phyloP scores from a whole-genome alignment of 2,113 vertebrate species.

The Petromus typicus region DNA sequence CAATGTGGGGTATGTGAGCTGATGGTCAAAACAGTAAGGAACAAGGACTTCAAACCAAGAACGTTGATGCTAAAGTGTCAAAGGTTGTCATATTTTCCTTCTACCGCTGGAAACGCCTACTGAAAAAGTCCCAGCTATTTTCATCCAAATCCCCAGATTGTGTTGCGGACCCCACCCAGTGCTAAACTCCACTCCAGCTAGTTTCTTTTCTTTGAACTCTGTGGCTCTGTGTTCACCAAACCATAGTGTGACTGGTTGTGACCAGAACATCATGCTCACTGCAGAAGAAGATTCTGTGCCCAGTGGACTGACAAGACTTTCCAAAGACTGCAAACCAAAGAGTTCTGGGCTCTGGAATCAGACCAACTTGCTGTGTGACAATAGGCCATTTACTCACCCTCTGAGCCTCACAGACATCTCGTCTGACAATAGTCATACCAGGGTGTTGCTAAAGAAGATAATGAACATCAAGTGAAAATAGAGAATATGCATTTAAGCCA shows the following conservation, averaged over 20 bases:
- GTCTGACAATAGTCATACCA: conserved; percentile 2
- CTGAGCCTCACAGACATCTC: conserved; percentile 4
- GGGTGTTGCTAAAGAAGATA: not conserved
- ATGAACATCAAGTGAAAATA: not conserved
- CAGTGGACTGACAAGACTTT: not conserved
- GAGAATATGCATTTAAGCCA: conserved; percentile 6
- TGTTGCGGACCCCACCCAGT: not conserved
- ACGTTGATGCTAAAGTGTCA: not conserved
- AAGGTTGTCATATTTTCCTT: not conserved
- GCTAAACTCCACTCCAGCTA: not conserved
- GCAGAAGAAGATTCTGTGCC: not conserved
- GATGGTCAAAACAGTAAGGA: not conserved
- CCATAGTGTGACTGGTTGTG: not conserved
- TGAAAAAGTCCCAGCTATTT: not conserved
- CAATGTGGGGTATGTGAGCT: not conserved
- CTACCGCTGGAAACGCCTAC: not conserved
- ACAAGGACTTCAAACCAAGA: not conserved
- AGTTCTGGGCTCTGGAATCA: not conserved
- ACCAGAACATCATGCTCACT: not conserved
- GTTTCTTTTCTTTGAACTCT: not conserved
- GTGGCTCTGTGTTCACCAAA: not conserved
- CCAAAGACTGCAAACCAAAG: not conserved
- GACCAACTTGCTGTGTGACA: not conserved
- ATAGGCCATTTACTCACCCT: not conserved
- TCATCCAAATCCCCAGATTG: not conserved